phyloP scores from a whole-genome alignment of 2,888 invertebrate genomes.

The Gortyna flavago region DNA sequence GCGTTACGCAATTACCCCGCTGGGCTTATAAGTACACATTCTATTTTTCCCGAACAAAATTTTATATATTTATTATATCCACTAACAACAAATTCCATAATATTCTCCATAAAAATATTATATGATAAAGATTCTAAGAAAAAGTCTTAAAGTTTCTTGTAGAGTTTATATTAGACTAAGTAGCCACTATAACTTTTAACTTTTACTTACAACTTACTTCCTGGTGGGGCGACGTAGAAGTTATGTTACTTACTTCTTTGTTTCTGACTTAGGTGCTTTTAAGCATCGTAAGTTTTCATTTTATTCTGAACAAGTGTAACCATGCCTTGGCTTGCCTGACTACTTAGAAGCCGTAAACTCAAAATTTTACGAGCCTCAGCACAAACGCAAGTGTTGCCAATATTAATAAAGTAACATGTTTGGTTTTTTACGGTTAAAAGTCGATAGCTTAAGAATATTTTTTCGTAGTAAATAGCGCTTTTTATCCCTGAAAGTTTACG shows the following conservation, averaged over 20 bases:
- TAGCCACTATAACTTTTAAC: constrained; percentile 62
- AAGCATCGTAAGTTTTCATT: constrained; percentile 63
- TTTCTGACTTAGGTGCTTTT: constrained; percentile 63
- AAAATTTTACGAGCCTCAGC: constrained; percentile 46
- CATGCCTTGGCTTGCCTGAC: constrained; percentile 17
- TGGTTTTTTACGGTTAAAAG: not conserved
- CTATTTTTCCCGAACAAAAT: not conserved
- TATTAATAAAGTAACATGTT: constrained; percentile 33
- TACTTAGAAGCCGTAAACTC: constrained; percentile 48
- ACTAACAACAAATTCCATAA: not conserved
- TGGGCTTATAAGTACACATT: not conserved
- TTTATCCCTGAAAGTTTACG: not conserved
- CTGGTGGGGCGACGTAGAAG: constrained; percentile 54
- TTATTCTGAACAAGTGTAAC: constrained; percentile 48
- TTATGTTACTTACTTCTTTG: constrained; percentile 62
- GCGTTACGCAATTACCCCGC: too few species aligned
- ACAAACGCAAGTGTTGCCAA: constrained; percentile 40
- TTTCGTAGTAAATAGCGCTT: not conserved
- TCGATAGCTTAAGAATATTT: constrained; percentile 4
- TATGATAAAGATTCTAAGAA: constrained; percentile 38
- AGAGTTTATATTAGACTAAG: constrained; percentile 58
- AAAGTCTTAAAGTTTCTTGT: constrained; percentile 51
- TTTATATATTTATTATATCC: not conserved
- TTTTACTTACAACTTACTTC: constrained; percentile 55
- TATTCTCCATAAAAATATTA: constrained; percentile 12